Conservation (phyloP, 2,113 vertebrate species). For the Trematomus loennbergii region DNA sequence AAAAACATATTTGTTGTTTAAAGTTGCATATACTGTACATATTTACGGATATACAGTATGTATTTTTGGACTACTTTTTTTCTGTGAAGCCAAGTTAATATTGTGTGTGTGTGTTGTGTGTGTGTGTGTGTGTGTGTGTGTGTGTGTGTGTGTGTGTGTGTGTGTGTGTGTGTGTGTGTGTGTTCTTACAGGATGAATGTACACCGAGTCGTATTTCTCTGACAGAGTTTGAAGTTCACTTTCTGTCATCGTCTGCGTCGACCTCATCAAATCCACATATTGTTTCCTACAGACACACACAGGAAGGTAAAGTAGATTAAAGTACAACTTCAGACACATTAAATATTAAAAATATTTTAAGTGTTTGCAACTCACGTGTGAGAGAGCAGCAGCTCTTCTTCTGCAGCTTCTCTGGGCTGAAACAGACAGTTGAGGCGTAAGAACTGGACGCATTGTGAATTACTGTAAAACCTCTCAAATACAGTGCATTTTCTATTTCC, state of each 20-base stretch:
- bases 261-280: conserved; percentile 64
- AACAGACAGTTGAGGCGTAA: conserved; percentile 22
- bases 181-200: conserved; percentile 72
- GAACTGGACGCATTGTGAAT: no score
- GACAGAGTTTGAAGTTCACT: conserved; percentile 60
- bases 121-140: conserved; percentile 1
- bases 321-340: no score
- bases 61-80: no score
- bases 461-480: no score
- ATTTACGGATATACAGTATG: no score
- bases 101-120: no score
- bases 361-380: conserved; percentile 65
- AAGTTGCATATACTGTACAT: no score
- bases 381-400: conserved; percentile 71
- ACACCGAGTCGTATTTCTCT: conserved; percentile 69
- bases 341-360: not conserved
- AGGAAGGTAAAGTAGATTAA: not conserved
- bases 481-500: no score
- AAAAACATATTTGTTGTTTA: no score
- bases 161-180: conserved; percentile 2
- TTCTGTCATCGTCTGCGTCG: conserved; percentile 63
- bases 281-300: conserved; percentile 56
- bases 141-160: not conserved
- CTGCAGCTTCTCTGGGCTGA: conserved; percentile 70
- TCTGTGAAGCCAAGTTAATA: no score